A percentile compares a stretch with the other conserved stretches of the same genome.
These are phyloP conservation scores for Arrhamphus sclerolepis DNA, from an alignment of 2,797 vertebrate species.

Conservation along the genomic window DNA sequence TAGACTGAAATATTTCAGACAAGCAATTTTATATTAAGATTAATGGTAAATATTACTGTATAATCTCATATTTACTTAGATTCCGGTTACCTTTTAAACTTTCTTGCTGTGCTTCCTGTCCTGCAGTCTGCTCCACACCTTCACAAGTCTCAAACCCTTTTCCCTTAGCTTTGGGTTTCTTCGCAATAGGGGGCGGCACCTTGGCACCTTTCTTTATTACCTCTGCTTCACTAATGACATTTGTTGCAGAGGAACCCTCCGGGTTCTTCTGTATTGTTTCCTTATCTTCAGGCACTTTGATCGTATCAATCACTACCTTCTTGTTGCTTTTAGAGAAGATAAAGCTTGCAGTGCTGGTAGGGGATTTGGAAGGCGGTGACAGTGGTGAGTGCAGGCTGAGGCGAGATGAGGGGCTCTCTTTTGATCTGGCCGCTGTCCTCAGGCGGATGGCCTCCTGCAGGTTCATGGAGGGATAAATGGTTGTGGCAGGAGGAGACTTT, in stretches of 20 bases:
- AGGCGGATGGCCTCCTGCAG: slow-evolving; percentile 88
- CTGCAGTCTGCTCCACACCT: slow-evolving; percentile 67
- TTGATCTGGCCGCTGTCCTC: slow-evolving; percentile 84
- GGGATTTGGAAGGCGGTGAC: slow-evolving; percentile 77
- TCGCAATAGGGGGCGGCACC: slow-evolving; percentile 92
- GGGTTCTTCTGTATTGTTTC: slow-evolving; percentile 79
- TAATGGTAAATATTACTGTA: background rate
- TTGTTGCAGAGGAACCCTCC: slow-evolving; percentile 80
- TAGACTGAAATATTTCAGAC: background rate
- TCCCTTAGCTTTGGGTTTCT: slow-evolving; percentile 82
- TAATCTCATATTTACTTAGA: background rate
- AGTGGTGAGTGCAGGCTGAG: slow-evolving; percentile 67
- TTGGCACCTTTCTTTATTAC: slow-evolving; percentile 77
- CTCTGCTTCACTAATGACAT: slow-evolving; percentile 61
- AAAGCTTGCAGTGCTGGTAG: slow-evolving; percentile 91
- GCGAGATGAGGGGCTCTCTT: slow-evolving; percentile 56
- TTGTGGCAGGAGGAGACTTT: slow-evolving; percentile 72
- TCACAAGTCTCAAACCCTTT: slow-evolving; percentile 59
- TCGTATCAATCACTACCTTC: slow-evolving; percentile 84
- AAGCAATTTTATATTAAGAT: too few species aligned
- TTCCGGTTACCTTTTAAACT: slow-evolving; percentile 60
- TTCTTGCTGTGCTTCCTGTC: slow-evolving; percentile 71
- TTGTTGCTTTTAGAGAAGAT: slow-evolving; percentile 92
- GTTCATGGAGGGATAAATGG: slow-evolving; percentile 76
- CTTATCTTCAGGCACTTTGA: slow-evolving; percentile 75